These are phyloP conservation scores for Myotis vivesi DNA, from an alignment of 2,797 vertebrate genomes.

Conservation along the genomic window DNA sequence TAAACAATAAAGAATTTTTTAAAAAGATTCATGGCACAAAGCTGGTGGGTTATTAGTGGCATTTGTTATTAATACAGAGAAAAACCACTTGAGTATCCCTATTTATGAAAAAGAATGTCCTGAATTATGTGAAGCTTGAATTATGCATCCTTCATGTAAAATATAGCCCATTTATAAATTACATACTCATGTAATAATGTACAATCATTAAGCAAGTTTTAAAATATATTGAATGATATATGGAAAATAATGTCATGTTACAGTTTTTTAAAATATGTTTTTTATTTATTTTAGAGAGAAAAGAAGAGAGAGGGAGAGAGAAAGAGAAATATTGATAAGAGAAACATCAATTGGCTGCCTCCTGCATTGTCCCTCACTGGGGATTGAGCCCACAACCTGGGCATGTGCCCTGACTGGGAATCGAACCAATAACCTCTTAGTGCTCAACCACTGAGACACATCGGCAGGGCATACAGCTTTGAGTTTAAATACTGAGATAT, in stretches of 20 bases:
- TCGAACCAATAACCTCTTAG: too few relatives aligned
- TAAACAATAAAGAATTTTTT: too few relatives aligned
- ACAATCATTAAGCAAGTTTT: slow-evolving; percentile 13
- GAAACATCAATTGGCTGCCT: too few relatives aligned
- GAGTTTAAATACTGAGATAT: not conserved
- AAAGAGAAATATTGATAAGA: too few relatives aligned
- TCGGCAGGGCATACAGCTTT: not conserved
- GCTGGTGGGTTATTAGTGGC: not conserved
- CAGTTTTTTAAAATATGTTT: too few relatives aligned
- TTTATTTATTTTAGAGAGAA: too few relatives aligned
- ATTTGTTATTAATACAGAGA: not conserved
- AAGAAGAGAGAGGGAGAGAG: too few relatives aligned
- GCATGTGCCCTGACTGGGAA: too few relatives aligned
- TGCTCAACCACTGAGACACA: too few relatives aligned
- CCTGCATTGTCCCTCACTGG: too few relatives aligned
- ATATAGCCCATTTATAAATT: slow-evolving; percentile 5
- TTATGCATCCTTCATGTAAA: slow-evolving; percentile 34
- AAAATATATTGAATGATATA: not conserved
- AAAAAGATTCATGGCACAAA: not conserved
- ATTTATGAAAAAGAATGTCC: not conserved
- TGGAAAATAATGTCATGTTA: not conserved
- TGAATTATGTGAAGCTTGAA: slow-evolving; percentile 35
- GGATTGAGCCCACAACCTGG: too few relatives aligned
- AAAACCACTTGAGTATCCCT: not conserved
- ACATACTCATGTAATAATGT: not conserved